Evolutionary conservation across 1,140 invertebrate species (phyloP), one percentile per base, ranked within the genome.

Genomic region (Panagrolaimus sp.): DNA sequence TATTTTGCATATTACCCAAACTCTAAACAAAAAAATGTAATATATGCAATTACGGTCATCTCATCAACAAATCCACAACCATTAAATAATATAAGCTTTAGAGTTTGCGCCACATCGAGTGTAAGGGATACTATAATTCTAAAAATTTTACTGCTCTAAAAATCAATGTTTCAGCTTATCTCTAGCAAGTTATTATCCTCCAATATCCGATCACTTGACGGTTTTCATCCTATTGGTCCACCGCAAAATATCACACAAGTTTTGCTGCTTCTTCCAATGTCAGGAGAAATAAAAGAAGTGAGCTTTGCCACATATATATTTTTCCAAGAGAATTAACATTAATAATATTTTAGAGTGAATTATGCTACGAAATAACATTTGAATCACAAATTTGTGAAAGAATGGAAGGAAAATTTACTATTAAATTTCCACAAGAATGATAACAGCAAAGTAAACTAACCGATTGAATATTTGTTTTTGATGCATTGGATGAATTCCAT

Each of bases 231-330:
- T 5, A 1, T 57, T 1, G 20, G 11, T 8, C 51, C 11, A 11
- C 20, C 51, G 4, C 51, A 57, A 57, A 57, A 57, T 27, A 57
- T 57, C n/a, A 57, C 20, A 14, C 51, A 57, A 57, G 51, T 57
- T 11, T 25, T 57, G n/a, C 8, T 57, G 8, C 20, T 57, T 20
- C 51, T 57, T 11, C 51, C 51, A 27, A 20, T 57, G 51, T 25
- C 20, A 20, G 27, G 27, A 11, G 20, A 57, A 11, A 57, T 57
- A 20, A 57, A 57, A 16, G 27, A 57, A 27, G 51, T 25, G 20
- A 57, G n/a, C 3, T 4, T 4, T 57, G 11, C 0, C n/a, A 13
- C 27, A 25, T 11, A 57, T 11, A 57, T 57, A 57, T 57, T 20
- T 57, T 13, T 57, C 20, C n/a, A n/a, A n/a, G n/a, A n/a, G n/a